phyloP scores from a whole-genome alignment of 2,113 vertebrate genomes.

The Dipodomys merriami region DNA sequence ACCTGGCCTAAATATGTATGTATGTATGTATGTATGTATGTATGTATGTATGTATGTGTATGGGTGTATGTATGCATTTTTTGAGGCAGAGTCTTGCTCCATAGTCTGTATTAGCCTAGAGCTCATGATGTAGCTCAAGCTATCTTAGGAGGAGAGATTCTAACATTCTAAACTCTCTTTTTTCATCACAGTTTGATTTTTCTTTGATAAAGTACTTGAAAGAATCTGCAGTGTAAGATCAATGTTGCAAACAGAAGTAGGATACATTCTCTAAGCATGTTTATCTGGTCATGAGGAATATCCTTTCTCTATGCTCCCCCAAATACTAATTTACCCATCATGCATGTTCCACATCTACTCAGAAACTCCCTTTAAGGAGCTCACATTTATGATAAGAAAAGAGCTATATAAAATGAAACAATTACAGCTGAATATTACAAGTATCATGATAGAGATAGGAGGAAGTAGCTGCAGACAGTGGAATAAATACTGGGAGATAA shows the following conservation, averaged over 20 bases:
- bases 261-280: background rate
- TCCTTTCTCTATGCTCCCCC: background rate
- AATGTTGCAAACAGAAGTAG: too few species aligned
- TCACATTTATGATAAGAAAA: conserved; percentile 54
- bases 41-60: background rate
- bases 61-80: background rate
- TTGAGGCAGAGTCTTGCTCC: background rate
- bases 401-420: conserved; percentile 41
- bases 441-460: background rate
- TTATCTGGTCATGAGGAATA: background rate
- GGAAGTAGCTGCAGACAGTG: background rate
- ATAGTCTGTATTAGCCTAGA: background rate
- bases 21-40: too few species aligned
- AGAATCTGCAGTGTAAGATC: too few species aligned
- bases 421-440: background rate
- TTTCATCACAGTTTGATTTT: background rate
- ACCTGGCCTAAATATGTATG: too few species aligned
- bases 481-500: conserved; percentile 13
- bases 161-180: background rate
- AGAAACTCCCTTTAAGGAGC: background rate
- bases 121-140: too few species aligned
- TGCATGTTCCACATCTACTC: background rate
- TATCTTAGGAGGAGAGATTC: background rate
- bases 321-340: conserved; percentile 14
- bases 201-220: background rate